Base-by-base conservation (phyloP, 2,888 invertebrate genomes). In the Lasioglossum villosulum region DNA sequence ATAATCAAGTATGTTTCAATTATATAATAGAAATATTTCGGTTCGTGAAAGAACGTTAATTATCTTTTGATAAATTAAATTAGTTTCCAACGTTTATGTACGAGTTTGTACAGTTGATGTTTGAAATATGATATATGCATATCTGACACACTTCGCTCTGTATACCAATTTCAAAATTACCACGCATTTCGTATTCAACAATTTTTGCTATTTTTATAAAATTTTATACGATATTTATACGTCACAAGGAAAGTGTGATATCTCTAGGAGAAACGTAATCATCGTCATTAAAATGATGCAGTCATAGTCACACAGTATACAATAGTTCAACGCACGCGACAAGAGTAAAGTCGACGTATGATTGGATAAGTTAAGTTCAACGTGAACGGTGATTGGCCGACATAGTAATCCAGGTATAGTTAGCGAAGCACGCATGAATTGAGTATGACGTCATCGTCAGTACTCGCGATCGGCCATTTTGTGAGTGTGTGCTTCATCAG, bases 401-500 rank as follows among this genome's bases (percentile, higher is more conserved):
- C n/a, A 19, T 73, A 68, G 48, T 75, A 83, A 83, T 78, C 78
- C 75, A 78, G 80, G 87, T 84, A 77, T 77, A 80, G 77, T 68
- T 82, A 77, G 83, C 77, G 84, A 78, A 89, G 90, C 90, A 87
- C 89, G 92, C 89, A 88, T 86, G 85, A 90, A 89, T 90, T 79
- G 88, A 95, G 95, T 95, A 96, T 96, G 96, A 96, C 96, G 96
- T 96, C 96, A 96, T 95, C 96, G 96, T 96, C 96, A 96, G 96
- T 96, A 96, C 96, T 96, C 95, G 95, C 95, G 93, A 94, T 95
- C 96, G 96, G 96, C 96, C 96, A 96, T 96, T 96, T 96, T 96
- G 96, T 96, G 96, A 96, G 96, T 96, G 96, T 96, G 95, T 95
- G 95, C 96, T 95, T 95, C 96, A 93, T 92, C 95, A 95, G 95